A percentile compares a stretch with the other conserved stretches of the same genome.
Conservation (phyloP, 2,888 invertebrate species). For the Dusona sp. region DNA sequence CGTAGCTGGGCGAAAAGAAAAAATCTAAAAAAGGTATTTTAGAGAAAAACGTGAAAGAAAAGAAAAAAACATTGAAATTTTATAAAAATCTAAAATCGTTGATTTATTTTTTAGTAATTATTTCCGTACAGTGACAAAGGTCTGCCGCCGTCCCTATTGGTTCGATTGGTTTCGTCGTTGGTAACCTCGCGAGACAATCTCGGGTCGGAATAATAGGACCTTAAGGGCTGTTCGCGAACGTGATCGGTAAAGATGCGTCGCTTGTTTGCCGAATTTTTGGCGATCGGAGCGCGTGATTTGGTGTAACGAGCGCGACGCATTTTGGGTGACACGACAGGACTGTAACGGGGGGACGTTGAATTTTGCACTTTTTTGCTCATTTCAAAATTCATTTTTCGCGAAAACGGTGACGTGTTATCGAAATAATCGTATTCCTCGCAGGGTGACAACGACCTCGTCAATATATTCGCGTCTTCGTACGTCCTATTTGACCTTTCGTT, state of each 20-base stretch:
- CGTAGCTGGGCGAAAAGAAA: not conserved
- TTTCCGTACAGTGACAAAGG: conserved; percentile 80
- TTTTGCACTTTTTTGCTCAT: conserved; percentile 58
- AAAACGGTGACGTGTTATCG: conserved; percentile 69
- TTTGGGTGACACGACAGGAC: conserved; percentile 77
- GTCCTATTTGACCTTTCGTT: conserved; percentile 2
- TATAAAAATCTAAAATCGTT: not conserved
- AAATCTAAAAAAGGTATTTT: not conserved
- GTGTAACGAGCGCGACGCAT: conserved; percentile 65
- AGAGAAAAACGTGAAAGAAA: too few relatives aligned
- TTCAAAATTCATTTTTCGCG: conserved; percentile 68
- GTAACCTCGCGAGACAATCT: conserved; percentile 75
- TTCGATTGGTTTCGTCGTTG: not conserved
- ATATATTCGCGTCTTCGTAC: conserved; percentile 68
- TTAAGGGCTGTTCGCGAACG: conserved; percentile 79
- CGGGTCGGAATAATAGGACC: conserved; percentile 82
- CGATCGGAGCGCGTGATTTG: not conserved
- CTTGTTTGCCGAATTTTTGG: conserved; percentile 73
- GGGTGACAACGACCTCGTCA: conserved; percentile 76
- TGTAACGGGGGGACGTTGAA: conserved; percentile 77
- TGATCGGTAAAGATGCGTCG: conserved; percentile 79
- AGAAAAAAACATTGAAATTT: not conserved
- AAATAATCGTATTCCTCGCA: conserved; percentile 79
- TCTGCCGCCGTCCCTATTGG: conserved; percentile 77
- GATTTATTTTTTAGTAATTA: conserved; percentile 72